Evolutionary conservation across 2,113 vertebrate genomes (phyloP).

Genomic region (Phrynocephalus versicolor): DNA sequence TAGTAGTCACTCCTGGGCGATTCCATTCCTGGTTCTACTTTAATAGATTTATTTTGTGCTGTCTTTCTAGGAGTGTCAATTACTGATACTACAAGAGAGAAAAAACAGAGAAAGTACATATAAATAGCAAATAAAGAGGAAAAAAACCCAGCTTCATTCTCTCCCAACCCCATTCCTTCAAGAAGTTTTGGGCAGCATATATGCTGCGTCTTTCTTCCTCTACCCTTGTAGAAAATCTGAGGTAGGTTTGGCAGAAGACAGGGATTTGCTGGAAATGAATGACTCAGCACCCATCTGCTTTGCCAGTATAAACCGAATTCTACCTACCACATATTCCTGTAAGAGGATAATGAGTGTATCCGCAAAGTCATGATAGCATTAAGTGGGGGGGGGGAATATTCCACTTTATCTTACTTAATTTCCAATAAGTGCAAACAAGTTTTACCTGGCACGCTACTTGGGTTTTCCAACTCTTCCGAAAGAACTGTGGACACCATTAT

Average conservation of each 20-base stretch:
- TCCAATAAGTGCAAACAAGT: not conserved
- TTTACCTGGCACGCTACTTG: constrained; percentile 82
- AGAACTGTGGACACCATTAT: constrained; percentile 85
- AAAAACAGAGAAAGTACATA: not conserved
- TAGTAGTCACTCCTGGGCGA: constrained; percentile 77
- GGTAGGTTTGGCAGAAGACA: not conserved
- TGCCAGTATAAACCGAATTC: not conserved
- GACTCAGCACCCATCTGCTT: not conserved
- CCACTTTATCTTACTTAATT: not conserved
- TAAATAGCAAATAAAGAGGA: constrained; percentile 3
- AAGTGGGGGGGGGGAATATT: not conserved
- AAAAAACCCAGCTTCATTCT: accelerated
- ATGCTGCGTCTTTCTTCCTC: not conserved
- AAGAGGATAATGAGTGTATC: not conserved
- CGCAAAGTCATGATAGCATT: not conserved
- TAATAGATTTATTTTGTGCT: constrained; percentile 86
- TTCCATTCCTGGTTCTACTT: constrained; percentile 84
- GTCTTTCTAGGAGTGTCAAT: constrained; percentile 81
- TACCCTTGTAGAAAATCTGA: not conserved
- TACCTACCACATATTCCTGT: not conserved
- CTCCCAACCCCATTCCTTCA: not conserved
- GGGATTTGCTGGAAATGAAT: not conserved
- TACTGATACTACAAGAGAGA: constrained; percentile 73
- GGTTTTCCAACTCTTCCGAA: constrained; percentile 81
- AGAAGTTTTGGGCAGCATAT: not conserved